A percentile compares a stretch with the other conserved stretches of the same genome.
phyloP scores from a whole-genome alignment of 2,888 invertebrate genomes.

The Lasioglossum leucozonium region DNA sequence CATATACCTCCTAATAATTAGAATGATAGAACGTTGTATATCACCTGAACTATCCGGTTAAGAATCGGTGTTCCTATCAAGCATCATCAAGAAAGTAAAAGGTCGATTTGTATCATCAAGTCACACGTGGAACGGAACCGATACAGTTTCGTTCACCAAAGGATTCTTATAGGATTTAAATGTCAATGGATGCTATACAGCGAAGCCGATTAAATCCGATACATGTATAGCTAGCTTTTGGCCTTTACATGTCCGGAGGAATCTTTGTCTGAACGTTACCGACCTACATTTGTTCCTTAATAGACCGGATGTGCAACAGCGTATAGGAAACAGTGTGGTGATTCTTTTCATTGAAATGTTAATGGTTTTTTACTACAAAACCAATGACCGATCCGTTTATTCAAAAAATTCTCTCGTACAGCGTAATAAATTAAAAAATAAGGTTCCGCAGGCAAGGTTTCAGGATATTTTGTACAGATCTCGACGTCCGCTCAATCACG shows the following conservation, averaged over 20 bases:
- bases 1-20: background rate
- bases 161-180: constrained; percentile 12
- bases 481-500: constrained; percentile 30
- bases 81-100: background rate
- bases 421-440: constrained; percentile 19
- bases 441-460: background rate
- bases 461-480: background rate
- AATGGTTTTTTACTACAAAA: background rate
- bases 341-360: background rate
- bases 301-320: background rate
- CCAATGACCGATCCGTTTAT: constrained; percentile 26
- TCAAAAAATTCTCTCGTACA: constrained; percentile 25
- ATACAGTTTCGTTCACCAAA: background rate
- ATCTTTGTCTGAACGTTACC: constrained; percentile 6
- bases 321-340: background rate
- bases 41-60: background rate
- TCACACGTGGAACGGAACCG: constrained; percentile 1
- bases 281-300: background rate
- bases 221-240: background rate
- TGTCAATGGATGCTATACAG: constrained; percentile 11
- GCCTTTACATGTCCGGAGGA: background rate
- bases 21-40: background rate
- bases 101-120: background rate
- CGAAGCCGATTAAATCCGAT: background rate
- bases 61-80: background rate